These are phyloP conservation scores for Asteroscopus sphinx DNA, from an alignment of 2,888 invertebrate genomes.

Conservation along the genomic window DNA sequence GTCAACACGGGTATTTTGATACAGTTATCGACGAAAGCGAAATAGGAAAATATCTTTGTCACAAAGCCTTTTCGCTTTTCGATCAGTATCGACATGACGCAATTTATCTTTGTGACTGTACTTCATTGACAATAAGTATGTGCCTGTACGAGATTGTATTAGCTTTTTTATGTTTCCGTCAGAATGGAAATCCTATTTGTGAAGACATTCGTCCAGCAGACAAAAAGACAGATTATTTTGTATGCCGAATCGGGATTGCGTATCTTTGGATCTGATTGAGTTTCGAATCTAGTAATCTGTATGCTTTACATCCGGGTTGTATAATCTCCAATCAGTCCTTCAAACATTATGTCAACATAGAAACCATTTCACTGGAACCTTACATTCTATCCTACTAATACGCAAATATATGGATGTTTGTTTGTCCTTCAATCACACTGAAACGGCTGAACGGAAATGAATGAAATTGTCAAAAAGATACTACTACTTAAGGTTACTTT, in stretches of 20 bases:
- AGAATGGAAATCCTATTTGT: constrained; percentile 51
- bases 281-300: constrained; percentile 5
- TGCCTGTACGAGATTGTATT: constrained; percentile 60
- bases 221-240: constrained; percentile 23
- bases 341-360: no score
- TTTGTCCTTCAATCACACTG: no score
- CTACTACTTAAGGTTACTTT: no score
- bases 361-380: no score
- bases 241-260: constrained; percentile 11
- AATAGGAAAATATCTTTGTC: constrained; percentile 48
- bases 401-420: no score
- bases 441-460: no score
- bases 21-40: constrained; percentile 47
- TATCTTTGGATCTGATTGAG: constrained; percentile 25
- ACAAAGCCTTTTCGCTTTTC: constrained; percentile 57
- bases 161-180: constrained; percentile 49
- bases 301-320: not conserved
- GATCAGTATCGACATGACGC: constrained; percentile 60
- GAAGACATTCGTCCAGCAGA: constrained; percentile 37
- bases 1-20: constrained; percentile 35
- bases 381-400: no score
- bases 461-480: no score
- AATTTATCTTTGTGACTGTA: constrained; percentile 63
- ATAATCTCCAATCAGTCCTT: not conserved
- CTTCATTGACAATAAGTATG: constrained; percentile 57